Conservation (phyloP, 1,140 invertebrate species). For the Macrostomum lignano region DNA sequence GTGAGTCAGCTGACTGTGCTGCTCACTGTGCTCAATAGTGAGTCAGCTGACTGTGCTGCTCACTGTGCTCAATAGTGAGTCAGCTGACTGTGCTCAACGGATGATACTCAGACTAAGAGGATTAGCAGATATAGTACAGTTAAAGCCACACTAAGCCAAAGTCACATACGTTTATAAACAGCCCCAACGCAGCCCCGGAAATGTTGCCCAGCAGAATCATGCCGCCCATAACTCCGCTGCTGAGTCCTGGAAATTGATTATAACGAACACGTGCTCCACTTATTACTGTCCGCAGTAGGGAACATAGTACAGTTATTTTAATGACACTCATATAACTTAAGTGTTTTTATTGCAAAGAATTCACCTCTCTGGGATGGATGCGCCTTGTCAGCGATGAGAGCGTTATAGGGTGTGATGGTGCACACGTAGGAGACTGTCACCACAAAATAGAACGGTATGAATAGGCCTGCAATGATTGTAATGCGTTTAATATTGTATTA, state of each 20-base stretch:
- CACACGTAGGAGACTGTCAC: constrained; percentile 15
- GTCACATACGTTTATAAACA: constrained; percentile 15
- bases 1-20: too few relatives aligned
- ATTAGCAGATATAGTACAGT: background rate
- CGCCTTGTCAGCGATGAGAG: constrained; percentile 22
- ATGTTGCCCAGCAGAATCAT: constrained; percentile 22
- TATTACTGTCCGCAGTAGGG: too few relatives aligned
- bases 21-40: too few relatives aligned
- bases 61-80: too few relatives aligned
- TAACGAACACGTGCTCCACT: background rate
- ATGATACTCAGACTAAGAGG: too few relatives aligned
- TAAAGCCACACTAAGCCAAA: background rate
- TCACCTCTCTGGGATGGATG: constrained; percentile 20
- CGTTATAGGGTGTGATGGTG: constrained; percentile 19
- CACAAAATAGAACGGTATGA: constrained; percentile 17
- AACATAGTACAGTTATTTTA: too few relatives aligned
- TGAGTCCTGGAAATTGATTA: constrained; percentile 13
- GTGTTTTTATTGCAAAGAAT: background rate
- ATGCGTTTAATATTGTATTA: too few relatives aligned
- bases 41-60: too few relatives aligned
- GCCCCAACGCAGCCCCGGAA: constrained; percentile 16
- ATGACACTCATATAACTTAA: too few relatives aligned
- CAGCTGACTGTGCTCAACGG: too few relatives aligned
- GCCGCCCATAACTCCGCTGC: constrained; percentile 22
- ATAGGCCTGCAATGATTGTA: constrained; percentile 13